Evolutionary conservation across 2,797 vertebrate species (phyloP).

Genomic region (Poecilia velifera): DNA sequence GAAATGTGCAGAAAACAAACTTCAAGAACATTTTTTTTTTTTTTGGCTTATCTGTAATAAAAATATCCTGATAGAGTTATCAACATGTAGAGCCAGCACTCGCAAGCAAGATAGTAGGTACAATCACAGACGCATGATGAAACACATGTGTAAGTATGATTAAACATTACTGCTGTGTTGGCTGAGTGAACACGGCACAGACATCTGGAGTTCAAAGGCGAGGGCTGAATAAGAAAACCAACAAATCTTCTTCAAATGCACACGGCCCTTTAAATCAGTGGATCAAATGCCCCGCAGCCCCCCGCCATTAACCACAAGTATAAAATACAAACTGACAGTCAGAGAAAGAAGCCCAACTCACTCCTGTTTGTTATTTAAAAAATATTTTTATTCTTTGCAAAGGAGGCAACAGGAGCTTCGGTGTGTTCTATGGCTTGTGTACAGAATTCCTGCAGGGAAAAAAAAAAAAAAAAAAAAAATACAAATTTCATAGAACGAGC

Average conservation of each 20-base stretch:
- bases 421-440: constrained; percentile 76
- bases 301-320: constrained; percentile 16
- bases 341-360: constrained; percentile 20
- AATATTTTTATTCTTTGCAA: constrained; percentile 79
- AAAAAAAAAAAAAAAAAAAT: constrained; percentile 54
- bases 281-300: constrained; percentile 23
- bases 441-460: constrained; percentile 69
- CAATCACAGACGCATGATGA: constrained; percentile 71
- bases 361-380: constrained; percentile 48
- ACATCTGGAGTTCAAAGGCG: constrained; percentile 62
- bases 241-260: constrained; percentile 34
- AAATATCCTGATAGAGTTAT: constrained; percentile 54
- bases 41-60: constrained; percentile 60
- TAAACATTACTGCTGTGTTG: constrained; percentile 48
- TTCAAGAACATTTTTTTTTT: constrained; percentile 53
- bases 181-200: constrained; percentile 46
- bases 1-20: constrained; percentile 49
- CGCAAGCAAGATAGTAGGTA: constrained; percentile 54
- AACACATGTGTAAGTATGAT: constrained; percentile 73
- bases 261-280: constrained; percentile 25
- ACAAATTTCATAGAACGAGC: constrained; percentile 68
- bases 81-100: constrained; percentile 46
- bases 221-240: constrained; percentile 31
- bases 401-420: constrained; percentile 78
- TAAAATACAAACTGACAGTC: constrained; percentile 13